Evolutionary conservation across 2,888 invertebrate species (phyloP), one percentile per base, ranked within the genome.

Genomic region (Eupithecia dodoneata): DNA sequence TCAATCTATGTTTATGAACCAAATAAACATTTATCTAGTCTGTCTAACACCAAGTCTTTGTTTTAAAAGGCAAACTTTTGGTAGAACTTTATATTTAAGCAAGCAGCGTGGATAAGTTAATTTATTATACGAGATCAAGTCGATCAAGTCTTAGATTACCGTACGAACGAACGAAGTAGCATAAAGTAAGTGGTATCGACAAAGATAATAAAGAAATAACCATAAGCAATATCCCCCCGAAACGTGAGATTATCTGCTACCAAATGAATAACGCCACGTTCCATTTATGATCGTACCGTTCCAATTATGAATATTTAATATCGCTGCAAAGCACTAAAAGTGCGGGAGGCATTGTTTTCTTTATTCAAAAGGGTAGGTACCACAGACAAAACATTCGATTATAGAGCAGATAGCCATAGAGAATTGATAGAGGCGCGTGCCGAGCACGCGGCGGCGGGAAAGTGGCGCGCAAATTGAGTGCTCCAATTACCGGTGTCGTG

Each of bases 391-490:
- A 90, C 88, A 89, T 86, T 88, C 87, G 91, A 90, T 91, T 88
- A 87, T 84, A 86, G 87, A 87, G 82, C 75, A 76, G 76, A 76
- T 90, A 88, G 76, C 74, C 89, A 89, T 88, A 91, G 92, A 94
- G 92, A 93, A 93, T 91, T 89, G 91, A 90, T 86, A 87, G 87
- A 80, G 87, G 81, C 87, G 87, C 85, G 87, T 85, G 90, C 77
- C 76, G 80, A 84, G 83, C 90, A 87, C 90, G 88, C 88, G 87
- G 76, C 81, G 87, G 83, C 90, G 88, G 88, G 85, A 85, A 92
- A 90, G 88, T 90, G 92, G 90, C 91, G 90, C 89, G 90, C 93
- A 93, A 95, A 95, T 94, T 94, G 94, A 95, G 93, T 92, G 93
- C 94, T 95, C 94, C 94, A 93, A 94, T 95, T 94, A 94, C 94